Percentiles rank a stretch among this genome's conserved stretches.
Conservation (phyloP, 2,113 vertebrate species). For the Cololabis saira region DNA sequence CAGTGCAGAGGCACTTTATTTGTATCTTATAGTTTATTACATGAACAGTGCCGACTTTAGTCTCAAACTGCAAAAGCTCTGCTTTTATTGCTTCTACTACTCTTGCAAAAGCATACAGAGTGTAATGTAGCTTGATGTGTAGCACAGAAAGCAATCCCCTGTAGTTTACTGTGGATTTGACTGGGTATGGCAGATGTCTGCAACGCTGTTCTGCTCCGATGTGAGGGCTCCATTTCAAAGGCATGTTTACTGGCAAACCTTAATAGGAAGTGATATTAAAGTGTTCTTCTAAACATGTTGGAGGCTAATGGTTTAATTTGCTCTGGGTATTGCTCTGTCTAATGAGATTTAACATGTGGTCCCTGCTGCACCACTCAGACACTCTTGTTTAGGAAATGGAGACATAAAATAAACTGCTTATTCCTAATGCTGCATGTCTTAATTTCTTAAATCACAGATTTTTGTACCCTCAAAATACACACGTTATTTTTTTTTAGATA, state of each 20-base stretch:
- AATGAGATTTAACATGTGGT: constrained; percentile 73
- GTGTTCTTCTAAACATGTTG: constrained; percentile 76
- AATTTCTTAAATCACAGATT: constrained; percentile 46
- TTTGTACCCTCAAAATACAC: neutral
- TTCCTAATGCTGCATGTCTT: constrained; percentile 40
- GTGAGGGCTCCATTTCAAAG: constrained; percentile 80
- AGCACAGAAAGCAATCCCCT: constrained; percentile 57
- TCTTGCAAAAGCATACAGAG: constrained; percentile 39
- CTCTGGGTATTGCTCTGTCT: constrained; percentile 78
- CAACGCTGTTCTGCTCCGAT: constrained; percentile 67
- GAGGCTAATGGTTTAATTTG: constrained; percentile 81
- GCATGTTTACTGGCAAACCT: constrained; percentile 76
- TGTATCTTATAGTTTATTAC: constrained; percentile 8
- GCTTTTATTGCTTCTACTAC: constrained; percentile 33
- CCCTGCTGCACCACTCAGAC: constrained; percentile 52
- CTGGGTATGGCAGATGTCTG: constrained; percentile 81
- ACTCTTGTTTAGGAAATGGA: constrained; percentile 56
- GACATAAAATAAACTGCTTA: constrained; percentile 47
- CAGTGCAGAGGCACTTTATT: constrained; percentile 12
- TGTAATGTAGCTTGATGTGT: constrained; percentile 49
- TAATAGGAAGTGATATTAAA: constrained; percentile 83
- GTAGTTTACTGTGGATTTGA: constrained; percentile 69
- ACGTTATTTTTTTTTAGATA: too few relatives aligned
- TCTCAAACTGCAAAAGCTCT: constrained; percentile 30
- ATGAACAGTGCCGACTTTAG: constrained; percentile 19